Evolutionary conservation across 2,797 vertebrate species (phyloP), one percentile per base, ranked within the genome.

Genomic region (Apodemus agrarius): DNA sequence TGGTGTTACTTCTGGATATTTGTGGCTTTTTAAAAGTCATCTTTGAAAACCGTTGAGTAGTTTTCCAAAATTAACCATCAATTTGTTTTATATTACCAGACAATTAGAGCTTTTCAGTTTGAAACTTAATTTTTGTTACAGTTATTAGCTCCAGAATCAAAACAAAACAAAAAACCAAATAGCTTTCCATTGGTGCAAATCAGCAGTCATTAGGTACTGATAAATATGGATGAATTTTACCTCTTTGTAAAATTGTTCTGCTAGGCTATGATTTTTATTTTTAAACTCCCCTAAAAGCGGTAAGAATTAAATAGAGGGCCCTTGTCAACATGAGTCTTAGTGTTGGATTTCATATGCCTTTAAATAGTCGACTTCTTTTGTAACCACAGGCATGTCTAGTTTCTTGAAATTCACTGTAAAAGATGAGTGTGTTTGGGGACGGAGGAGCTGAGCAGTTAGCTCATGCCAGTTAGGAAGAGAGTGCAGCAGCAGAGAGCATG

Each of bases 101-200:
- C 29, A 96, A 10, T n/a, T 95, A 34, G 9, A 95, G 11, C 54
- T 93, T 96, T 96, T 83, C 37, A 82, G 46, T 78, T 94, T 96
- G 94, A 88, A 92, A 91, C 10, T 87, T 97, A 59, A 69, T 94
- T 95, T 97, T 86, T 89, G 6, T 85, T 96, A 61, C 19, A 80
- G 43, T 93, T 91, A 76, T 8, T 69, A 87, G 67, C 95, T 97
- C 31, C 76, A 59, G 86, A 95, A 87, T 40, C 19, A 61, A 83
- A 85, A 61, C 61, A 26, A 61, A 89, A 75, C 29, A 40, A 74
- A 86, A 86, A 88, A 6, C 6, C 26, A 92, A 91, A 75, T n/a
- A 92, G 13, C 59, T 94, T 37, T 92, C 19, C 4, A 92, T 17
- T 63, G 57, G 49, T 90, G 49, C 31, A 91, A 80, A 94, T 54